These are phyloP conservation scores for Trichosurus vulpecula DNA, from an alignment of 2,797 vertebrate genomes.

Conservation along the genomic window DNA sequence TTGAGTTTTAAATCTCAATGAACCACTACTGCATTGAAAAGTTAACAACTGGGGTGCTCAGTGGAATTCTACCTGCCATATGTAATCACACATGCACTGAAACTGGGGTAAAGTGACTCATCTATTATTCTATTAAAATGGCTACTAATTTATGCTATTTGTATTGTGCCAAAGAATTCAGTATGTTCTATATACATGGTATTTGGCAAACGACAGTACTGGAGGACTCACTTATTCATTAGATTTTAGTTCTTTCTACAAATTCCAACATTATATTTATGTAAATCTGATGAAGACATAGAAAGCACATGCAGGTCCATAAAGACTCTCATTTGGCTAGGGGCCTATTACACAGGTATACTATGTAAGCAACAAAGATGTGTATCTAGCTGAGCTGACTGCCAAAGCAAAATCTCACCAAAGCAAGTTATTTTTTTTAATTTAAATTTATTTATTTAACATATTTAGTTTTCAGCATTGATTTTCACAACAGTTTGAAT, in stretches of 20 bases:
- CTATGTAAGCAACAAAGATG: neutral
- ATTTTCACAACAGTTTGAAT: too few species aligned
- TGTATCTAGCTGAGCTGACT: neutral
- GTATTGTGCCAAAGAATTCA: neutral
- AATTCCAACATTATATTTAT: neutral
- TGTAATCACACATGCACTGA: neutral
- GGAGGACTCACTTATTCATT: neutral
- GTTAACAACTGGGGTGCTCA: neutral
- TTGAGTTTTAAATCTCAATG: neutral
- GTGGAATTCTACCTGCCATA: neutral
- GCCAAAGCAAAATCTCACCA: slow-evolving; percentile 30
- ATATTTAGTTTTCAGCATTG: too few species aligned
- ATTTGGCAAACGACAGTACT: neutral
- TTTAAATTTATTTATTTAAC: too few species aligned
- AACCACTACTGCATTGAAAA: neutral
- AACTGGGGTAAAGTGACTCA: neutral
- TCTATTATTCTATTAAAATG: neutral
- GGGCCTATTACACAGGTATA: too few species aligned
- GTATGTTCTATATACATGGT: neutral
- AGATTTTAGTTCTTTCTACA: neutral
- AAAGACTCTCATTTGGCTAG: neutral
- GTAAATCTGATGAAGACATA: neutral
- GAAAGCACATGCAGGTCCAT: neutral
- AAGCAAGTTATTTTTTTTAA: too few species aligned
- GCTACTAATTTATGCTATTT: neutral